These are phyloP conservation scores for Platalea minor DNA, from an alignment of 2,797 vertebrate genomes.

Conservation along the genomic window DNA sequence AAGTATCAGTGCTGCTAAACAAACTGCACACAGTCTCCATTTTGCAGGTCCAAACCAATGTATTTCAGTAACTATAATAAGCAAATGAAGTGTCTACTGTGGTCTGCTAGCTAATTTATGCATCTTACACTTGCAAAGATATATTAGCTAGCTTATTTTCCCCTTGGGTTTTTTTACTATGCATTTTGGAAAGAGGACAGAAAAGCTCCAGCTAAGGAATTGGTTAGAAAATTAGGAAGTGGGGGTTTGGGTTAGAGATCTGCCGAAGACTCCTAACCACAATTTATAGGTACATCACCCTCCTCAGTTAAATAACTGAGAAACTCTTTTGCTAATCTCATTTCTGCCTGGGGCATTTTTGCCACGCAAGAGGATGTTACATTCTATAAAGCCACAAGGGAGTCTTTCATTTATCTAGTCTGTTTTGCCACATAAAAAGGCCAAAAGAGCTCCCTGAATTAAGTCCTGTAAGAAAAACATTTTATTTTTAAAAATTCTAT, in stretches of 20 bases:
- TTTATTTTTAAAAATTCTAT: not conserved
- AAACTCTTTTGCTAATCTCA: not conserved
- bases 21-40: accelerated
- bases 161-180: not conserved
- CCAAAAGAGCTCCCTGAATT: not conserved
- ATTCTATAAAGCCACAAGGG: not conserved
- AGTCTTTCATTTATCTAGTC: not conserved
- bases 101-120: not conserved
- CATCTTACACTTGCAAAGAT: not conserved
- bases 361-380: not conserved
- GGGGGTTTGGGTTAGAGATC: not conserved
- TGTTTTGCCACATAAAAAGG: not conserved
- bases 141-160: not conserved
- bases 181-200: not conserved
- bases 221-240: not conserved
- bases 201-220: not conserved
- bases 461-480: not conserved
- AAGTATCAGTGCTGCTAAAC: not conserved
- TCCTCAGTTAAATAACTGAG: not conserved
- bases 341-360: not conserved
- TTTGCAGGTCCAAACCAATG: not conserved
- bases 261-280: not conserved
- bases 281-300: not conserved
- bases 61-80: not conserved
- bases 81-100: not conserved